These are phyloP conservation scores for Xenentodon cancila DNA, from an alignment of 2,797 vertebrate species.

Conservation along the genomic window DNA sequence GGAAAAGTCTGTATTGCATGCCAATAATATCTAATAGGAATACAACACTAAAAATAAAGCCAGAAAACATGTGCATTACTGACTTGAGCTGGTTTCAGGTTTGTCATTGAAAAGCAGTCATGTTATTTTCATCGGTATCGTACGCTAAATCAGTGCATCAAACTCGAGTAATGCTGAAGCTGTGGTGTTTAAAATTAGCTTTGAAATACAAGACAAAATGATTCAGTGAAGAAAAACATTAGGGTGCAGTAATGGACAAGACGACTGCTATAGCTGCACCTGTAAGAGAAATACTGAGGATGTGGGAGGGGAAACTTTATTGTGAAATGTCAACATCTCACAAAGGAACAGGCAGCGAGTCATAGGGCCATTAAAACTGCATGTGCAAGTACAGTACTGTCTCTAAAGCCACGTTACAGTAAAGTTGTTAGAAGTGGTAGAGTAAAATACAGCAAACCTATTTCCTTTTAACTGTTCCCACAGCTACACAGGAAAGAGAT, in stretches of 20 bases:
- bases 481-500: too few relatives aligned
- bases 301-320: constrained; percentile 73
- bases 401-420: background rate
- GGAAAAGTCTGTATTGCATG: background rate
- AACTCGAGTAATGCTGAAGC: background rate
- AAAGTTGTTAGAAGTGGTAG: too few relatives aligned
- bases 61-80: background rate
- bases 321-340: constrained; percentile 62
- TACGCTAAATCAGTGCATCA: constrained; percentile 9
- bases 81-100: constrained; percentile 3
- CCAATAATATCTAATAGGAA: background rate
- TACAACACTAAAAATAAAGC: constrained; percentile 1
- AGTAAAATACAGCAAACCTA: too few relatives aligned
- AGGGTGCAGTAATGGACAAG: constrained; percentile 13
- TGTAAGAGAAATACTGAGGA: constrained; percentile 29
- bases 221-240: background rate
- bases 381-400: background rate
- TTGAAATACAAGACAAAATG: background rate
- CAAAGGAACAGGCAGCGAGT: constrained; percentile 35
- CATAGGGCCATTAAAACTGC: constrained; percentile 12
- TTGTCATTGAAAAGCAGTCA: constrained; percentile 18
- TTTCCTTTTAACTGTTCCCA: too few relatives aligned
- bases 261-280: constrained; percentile 5
- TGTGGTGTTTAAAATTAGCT: background rate
- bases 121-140: constrained; percentile 22